A percentile compares a stretch with the other conserved stretches of the same genome.
Conservation (phyloP, 1,140 invertebrate genomes). For the Bombus balteatus region DNA sequence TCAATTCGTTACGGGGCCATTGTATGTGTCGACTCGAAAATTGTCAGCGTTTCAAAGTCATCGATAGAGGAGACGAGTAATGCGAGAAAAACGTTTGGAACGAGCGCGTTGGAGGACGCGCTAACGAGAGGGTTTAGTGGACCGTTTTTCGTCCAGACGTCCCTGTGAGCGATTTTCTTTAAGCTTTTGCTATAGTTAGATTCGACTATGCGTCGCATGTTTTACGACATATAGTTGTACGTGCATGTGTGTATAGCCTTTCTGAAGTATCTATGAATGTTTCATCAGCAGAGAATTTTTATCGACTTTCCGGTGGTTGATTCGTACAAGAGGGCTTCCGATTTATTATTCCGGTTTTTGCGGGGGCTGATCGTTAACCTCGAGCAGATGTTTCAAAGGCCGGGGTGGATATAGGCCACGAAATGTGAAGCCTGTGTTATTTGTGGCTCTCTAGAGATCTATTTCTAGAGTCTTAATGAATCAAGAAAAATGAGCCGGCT, state of each 20-base stretch:
- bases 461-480: background rate
- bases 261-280: background rate
- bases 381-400: background rate
- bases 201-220: background rate
- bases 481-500: background rate
- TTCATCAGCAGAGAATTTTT: background rate
- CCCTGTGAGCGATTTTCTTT: slow-evolving; percentile 6
- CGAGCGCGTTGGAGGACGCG: slow-evolving; percentile 10
- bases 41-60: slow-evolving; percentile 28
- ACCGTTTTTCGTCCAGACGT: background rate
- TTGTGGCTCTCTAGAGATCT: background rate
- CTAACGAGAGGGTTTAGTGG: slow-evolving; percentile 33
- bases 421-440: background rate
- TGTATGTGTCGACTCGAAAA: slow-evolving; percentile 15
- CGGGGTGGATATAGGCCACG: background rate
- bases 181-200: background rate
- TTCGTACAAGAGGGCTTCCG: background rate
- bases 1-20: slow-evolving; percentile 45
- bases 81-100: slow-evolving; percentile 14
- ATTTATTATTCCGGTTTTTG: background rate
- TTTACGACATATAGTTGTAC: background rate
- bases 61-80: slow-evolving; percentile 2
- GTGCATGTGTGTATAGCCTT: no score
- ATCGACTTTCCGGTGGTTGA: background rate
- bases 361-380: background rate